Evolutionary conservation across 2,888 invertebrate species (phyloP).

Genomic region (Campopleginae sp.): DNA sequence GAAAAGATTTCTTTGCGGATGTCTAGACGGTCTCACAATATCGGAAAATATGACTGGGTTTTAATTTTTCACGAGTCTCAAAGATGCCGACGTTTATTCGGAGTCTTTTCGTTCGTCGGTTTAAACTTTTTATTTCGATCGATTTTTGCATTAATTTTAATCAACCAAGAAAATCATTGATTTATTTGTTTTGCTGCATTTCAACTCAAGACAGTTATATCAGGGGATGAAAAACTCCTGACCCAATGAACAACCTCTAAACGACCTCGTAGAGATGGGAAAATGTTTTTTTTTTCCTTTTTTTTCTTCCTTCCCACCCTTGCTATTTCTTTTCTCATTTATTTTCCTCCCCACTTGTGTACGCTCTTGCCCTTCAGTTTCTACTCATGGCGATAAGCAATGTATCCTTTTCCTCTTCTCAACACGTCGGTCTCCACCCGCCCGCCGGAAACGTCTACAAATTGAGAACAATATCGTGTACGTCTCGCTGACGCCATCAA

Average conservation of each 20-base stretch:
- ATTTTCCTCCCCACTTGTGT: not conserved
- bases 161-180: not conserved
- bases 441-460: conserved; percentile 57
- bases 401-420: conserved; percentile 5
- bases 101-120: not conserved
- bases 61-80: not conserved
- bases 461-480: conserved; percentile 53
- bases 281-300: conserved; percentile 18
- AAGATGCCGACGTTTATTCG: too few species aligned
- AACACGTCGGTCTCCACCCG: conserved; percentile 5
- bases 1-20: not conserved
- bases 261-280: conserved; percentile 38
- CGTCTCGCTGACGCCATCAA: conserved; percentile 41
- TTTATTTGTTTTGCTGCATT: not conserved
- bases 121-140: not conserved
- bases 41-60: not conserved
- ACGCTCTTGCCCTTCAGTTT: conserved; percentile 5
- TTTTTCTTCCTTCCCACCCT: not conserved
- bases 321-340: conserved; percentile 14
- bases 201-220: not conserved
- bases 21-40: conserved; percentile 61
- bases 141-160: not conserved
- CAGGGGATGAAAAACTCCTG: conserved; percentile 15
- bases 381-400: conserved; percentile 17
- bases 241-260: conserved; percentile 34